Percentiles rank a stretch among this genome's conserved stretches.
Evolutionary conservation across 2,797 vertebrate species (phyloP).

Genomic region (Aselliscus stoliczkanus): DNA sequence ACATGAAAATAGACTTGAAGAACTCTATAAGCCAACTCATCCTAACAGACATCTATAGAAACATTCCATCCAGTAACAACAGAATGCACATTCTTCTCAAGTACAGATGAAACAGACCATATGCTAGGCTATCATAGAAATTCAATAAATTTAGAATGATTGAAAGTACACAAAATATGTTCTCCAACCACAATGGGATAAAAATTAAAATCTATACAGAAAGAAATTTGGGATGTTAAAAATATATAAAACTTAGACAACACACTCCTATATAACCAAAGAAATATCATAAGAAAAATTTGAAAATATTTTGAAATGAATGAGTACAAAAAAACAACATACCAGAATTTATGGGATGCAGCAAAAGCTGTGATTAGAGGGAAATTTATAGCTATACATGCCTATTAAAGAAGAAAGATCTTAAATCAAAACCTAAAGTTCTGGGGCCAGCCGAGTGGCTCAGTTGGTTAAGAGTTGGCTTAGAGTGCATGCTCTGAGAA

Average conservation of each 20-base stretch:
- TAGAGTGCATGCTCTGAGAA: no score
- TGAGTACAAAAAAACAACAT: not conserved
- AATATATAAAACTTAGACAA: not conserved
- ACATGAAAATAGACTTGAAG: not conserved
- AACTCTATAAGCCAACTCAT: not conserved
- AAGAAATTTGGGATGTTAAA: not conserved
- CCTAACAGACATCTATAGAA: not conserved
- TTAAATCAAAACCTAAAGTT: not conserved
- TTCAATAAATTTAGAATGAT: not conserved
- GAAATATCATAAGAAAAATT: not conserved
- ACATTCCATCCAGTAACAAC: not conserved
- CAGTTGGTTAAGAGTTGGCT: no score
- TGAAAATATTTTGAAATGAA: not conserved
- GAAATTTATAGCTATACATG: not conserved
- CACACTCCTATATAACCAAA: not conserved
- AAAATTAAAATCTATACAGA: not conserved
- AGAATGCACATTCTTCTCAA: not conserved
- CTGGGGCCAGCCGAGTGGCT: no score
- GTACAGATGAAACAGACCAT: not conserved
- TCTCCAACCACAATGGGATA: not conserved
- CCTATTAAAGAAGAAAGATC: not conserved
- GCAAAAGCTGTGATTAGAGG: not conserved
- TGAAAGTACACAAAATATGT: not conserved
- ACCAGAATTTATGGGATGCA: not conserved
- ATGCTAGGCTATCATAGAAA: not conserved